Evolutionary conservation across 2,888 invertebrate genomes (phyloP).

Genomic region (Lacanobia wlatinum): DNA sequence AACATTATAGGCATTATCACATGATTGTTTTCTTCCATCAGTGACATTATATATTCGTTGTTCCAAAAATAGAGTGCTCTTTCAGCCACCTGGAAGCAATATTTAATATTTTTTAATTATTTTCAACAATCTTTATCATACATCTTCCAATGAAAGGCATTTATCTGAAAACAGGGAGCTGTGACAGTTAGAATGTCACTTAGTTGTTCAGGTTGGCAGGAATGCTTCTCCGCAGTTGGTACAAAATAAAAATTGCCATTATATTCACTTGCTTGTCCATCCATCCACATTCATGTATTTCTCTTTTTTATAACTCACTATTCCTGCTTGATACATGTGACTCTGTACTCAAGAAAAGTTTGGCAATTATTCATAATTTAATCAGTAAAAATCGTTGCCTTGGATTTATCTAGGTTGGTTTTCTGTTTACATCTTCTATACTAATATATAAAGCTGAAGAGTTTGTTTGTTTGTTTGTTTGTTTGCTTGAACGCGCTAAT

Average conservation of each 20-base stretch:
- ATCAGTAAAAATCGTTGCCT: constrained; percentile 1
- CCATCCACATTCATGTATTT: neutral
- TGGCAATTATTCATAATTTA: neutral
- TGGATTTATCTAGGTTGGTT: too few relatives aligned
- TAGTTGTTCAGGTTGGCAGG: neutral
- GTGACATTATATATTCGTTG: constrained; percentile 99
- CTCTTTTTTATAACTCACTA: neutral
- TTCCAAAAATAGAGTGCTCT: constrained; percentile 99
- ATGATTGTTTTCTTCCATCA: constrained; percentile 99
- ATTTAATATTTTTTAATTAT: neutral
- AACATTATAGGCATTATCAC: constrained; percentile 99
- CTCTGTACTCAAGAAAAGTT: neutral
- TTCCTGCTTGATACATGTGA: neutral
- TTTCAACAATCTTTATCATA: neutral
- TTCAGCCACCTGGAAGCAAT: constrained; percentile 96
- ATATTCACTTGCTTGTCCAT: neutral
- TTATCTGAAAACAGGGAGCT: neutral
- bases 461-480: too few relatives aligned
- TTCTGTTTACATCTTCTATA: too few relatives aligned
- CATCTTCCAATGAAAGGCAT: neutral
- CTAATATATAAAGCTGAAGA: too few relatives aligned
- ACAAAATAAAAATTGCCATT: neutral
- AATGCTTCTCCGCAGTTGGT: neutral
- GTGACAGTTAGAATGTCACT: neutral
- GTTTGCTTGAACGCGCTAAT: too few relatives aligned